Base-by-base conservation (phyloP, 2,888 invertebrate species). In the Eupithecia exiguata region DNA sequence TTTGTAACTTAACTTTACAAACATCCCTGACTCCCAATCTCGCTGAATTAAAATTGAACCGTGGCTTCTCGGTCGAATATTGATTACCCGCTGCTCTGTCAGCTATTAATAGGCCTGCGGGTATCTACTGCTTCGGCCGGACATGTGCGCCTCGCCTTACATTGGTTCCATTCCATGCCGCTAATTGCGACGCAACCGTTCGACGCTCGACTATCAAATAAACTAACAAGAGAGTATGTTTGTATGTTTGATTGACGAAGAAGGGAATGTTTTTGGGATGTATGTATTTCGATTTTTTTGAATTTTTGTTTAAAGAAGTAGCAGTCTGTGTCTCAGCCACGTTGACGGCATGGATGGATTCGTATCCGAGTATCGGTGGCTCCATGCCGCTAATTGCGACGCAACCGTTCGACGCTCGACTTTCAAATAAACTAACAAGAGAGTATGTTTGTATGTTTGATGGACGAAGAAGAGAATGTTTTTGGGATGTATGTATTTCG, bases 321-420 rank as follows among this genome's bases (percentile, higher is more conserved):
- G 40, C 40, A 40, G 40, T 40, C 40, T 12, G 43, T 43, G 3
- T 43, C 18, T 18, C 3, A 46, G 46, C 43, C 43, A 43, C 43
- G 43, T 43, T 18, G 43, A 12, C 16, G 0, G 43, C 38, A 38
- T 43, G 1, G 40, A 43, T 16, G 14, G 16, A 5, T 43, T 43
- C 5, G n/a, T n/a, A n/a, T n/a, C n/a, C n/a, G n/a, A n/a, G n/a
- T n/a, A n/a, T n/a, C n/a, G n/a, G n/a, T n/a, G n/a, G n/a, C n/a
- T 35, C 35, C 62, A 38, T 65, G 36, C 63, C 38, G 63, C 63
- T 65, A 65, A 65, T 65, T 65, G 38, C 63, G 21, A n/a, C 63
- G 10, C 63, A 21, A 65, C 62, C n/a, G 35, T 36, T n/a, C 63
- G n/a, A n/a, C 36, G 63, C 36, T 18, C 63, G 62, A 10, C 63